Evolutionary conservation across 2,888 invertebrate genomes (phyloP).

Genomic region (Cancer borealis): DNA sequence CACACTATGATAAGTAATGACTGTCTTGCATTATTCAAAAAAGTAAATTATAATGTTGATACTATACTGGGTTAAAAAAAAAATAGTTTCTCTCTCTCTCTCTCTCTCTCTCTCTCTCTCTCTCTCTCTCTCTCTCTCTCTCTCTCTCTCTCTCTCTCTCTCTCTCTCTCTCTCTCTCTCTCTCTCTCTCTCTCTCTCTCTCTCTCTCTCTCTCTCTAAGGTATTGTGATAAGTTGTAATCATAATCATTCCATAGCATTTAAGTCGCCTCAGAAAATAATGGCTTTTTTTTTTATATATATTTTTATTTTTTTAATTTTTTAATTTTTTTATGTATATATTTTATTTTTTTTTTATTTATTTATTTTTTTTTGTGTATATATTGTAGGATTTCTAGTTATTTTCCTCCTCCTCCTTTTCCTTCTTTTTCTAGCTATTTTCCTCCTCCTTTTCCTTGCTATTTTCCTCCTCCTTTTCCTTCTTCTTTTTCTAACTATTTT

Average conservation of each 20-base stretch:
- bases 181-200: background rate
- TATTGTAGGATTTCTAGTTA: background rate
- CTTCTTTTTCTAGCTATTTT: too few species aligned
- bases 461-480: too few species aligned
- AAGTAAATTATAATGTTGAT: background rate
- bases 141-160: constrained; percentile 55
- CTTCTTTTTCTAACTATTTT: too few species aligned
- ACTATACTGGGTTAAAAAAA: background rate
- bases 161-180: constrained; percentile 42
- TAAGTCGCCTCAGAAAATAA: background rate
- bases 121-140: constrained; percentile 54
- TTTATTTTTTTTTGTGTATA: too few species aligned
- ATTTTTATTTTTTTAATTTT: too few species aligned
- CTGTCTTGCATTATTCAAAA: background rate
- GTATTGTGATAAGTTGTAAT: background rate
- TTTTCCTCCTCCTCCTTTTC: too few species aligned
- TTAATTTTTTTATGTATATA: too few species aligned
- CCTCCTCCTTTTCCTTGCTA: too few species aligned
- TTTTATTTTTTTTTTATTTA: too few species aligned
- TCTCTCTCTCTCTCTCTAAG: background rate
- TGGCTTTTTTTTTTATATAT: background rate
- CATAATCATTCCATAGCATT: background rate
- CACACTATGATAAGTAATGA: background rate
- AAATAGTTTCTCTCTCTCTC: background rate
- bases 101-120: constrained; percentile 30